phyloP scores from a whole-genome alignment of 2,797 vertebrate species.

The Hydrocynus forskahlii region DNA sequence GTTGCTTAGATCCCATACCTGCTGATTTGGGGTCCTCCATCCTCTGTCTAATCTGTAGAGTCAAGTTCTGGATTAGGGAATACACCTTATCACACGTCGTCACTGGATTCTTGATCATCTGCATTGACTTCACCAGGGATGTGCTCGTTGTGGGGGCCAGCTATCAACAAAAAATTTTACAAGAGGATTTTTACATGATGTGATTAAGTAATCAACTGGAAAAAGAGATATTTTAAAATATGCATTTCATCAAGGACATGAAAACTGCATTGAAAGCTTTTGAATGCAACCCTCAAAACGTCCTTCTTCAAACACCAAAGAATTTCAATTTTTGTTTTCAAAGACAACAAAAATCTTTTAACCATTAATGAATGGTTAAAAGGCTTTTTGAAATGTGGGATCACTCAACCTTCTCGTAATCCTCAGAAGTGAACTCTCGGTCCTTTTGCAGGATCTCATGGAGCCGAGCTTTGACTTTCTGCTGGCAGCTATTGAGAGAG shows the following conservation, averaged over 20 bases:
- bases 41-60: constrained; percentile 85
- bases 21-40: constrained; percentile 89
- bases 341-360: too few species aligned
- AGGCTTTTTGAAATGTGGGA: background rate
- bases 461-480: constrained; percentile 87
- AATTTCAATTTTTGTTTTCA: background rate
- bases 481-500: constrained; percentile 87
- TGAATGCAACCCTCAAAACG: background rate
- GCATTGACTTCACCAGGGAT: constrained; percentile 89
- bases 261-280: background rate
- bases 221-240: background rate
- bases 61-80: constrained; percentile 87
- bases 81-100: constrained; percentile 90
- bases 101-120: constrained; percentile 88
- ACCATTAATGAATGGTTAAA: background rate
- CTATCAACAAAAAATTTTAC: constrained; percentile 59
- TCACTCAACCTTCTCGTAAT: constrained; percentile 86
- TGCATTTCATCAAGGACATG: background rate
- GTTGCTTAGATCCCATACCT: constrained; percentile 68
- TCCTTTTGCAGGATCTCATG: constrained; percentile 90
- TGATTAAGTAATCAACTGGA: background rate
- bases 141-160: constrained; percentile 86
- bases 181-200: background rate
- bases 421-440: constrained; percentile 84
- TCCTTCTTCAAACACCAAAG: background rate